These are phyloP conservation scores for Galaxea fascicularis DNA, from an alignment of 92 coral and sea anemone species.

Conservation along the genomic window DNA sequence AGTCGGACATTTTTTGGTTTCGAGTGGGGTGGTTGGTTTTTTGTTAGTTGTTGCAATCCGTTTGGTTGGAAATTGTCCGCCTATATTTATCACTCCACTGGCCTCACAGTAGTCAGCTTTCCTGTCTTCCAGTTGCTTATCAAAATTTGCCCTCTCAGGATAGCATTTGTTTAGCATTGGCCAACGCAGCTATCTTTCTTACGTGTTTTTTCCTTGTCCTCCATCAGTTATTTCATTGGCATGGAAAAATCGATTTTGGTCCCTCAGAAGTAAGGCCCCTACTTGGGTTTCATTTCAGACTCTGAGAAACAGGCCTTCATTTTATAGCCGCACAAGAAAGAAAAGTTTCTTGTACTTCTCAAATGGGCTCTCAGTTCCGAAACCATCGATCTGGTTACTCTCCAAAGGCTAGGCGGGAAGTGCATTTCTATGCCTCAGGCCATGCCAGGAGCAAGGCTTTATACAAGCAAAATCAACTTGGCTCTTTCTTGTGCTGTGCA, in stretches of 20 bases:
- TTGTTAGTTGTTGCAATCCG: conserved; percentile 53
- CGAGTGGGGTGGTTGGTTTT: conserved; percentile 69
- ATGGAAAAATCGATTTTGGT: conserved; percentile 34
- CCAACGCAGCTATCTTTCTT: conserved; percentile 64
- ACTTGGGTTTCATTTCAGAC: conserved; percentile 46
- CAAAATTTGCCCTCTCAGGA: conserved; percentile 46
- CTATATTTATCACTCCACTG: conserved; percentile 64
- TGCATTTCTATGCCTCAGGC: conserved; percentile 69
- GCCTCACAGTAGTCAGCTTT: conserved; percentile 51
- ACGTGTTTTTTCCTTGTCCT: conserved; percentile 49
- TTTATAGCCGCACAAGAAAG: conserved; percentile 32
- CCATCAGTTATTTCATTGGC: conserved; percentile 56
- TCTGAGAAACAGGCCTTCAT: conserved; percentile 39
- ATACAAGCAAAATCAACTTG: conserved; percentile 28
- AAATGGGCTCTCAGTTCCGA: conserved; percentile 16
- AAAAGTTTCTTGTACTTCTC: conserved; percentile 19
- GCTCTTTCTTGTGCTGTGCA: conserved; percentile 27
- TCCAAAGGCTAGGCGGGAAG: conserved; percentile 65
- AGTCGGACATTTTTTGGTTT: conserved; percentile 54
- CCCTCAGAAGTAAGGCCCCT: conserved; percentile 40
- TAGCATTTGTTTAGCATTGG: conserved; percentile 25
- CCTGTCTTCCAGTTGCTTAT: conserved; percentile 34
- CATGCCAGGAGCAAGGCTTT: conserved; percentile 67
- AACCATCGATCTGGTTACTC: conserved; percentile 29
- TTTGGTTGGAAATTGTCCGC: conserved; percentile 70